phyloP scores from a whole-genome alignment of 2,797 vertebrate genomes.

The Betta splendens region DNA sequence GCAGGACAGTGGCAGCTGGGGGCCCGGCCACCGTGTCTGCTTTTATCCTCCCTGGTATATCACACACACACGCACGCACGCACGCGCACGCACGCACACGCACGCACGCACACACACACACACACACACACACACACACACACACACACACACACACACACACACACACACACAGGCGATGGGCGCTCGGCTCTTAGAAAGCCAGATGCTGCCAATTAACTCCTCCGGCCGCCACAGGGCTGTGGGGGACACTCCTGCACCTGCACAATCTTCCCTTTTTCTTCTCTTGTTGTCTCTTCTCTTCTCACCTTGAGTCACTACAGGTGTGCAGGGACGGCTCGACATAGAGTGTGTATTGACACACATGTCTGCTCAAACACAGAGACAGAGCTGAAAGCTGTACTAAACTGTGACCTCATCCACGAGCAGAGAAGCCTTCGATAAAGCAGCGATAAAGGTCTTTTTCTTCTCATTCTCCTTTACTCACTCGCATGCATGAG shows the following conservation, averaged over 20 bases:
- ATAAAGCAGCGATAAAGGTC: too few relatives aligned
- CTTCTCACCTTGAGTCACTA: not conserved
- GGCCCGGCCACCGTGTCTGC: conserved; percentile 71
- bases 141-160: conserved; percentile 38
- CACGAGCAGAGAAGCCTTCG: too few relatives aligned
- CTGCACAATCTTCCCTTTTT: conserved; percentile 49
- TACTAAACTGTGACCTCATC: conserved; percentile 22
- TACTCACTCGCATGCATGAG: too few relatives aligned
- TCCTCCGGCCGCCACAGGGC: conserved; percentile 74
- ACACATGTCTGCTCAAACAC: conserved; percentile 22
- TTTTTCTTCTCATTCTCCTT: conserved; percentile 28
- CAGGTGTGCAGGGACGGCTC: conserved; percentile 23
- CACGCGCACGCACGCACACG: conserved; percentile 38
- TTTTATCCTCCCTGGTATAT: conserved; percentile 61
- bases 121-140: conserved; percentile 35
- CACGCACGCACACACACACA: conserved; percentile 36
- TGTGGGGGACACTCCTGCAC: conserved; percentile 70
- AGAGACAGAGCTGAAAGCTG: conserved; percentile 16
- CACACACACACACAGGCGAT: conserved; percentile 35
- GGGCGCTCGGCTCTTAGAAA: conserved; percentile 76
- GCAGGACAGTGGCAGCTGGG: conserved; percentile 78
- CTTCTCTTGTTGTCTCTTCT: not conserved
- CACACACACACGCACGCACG: conserved; percentile 36
- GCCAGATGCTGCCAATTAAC: conserved; percentile 89
- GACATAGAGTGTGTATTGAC: conserved; percentile 1